A percentile compares a stretch with the other conserved stretches of the same genome.
Conservation (phyloP, 2,797 vertebrate species). For the Gymnocypris eckloni region DNA sequence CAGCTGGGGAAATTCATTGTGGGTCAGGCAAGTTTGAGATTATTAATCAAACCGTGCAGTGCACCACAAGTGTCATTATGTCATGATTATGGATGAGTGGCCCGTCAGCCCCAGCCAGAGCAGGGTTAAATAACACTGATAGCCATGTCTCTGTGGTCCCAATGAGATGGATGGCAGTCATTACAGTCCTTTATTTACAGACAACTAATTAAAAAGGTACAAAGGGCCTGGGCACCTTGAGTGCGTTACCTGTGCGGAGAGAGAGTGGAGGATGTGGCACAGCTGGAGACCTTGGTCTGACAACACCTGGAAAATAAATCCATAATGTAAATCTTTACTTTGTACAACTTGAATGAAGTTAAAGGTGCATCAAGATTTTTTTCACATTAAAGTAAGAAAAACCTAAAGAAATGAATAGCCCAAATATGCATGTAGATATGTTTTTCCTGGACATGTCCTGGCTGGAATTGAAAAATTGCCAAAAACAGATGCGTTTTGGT, state of each 20-base stretch:
- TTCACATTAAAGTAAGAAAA: background rate
- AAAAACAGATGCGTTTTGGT: background rate
- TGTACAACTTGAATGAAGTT: background rate
- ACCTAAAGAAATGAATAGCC: background rate
- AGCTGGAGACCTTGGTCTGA: conserved; percentile 91
- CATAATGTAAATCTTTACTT: background rate
- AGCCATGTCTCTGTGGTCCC: conserved; percentile 46
- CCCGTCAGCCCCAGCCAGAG: conserved; percentile 34
- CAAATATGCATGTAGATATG: background rate
- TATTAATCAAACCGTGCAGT: conserved; percentile 71
- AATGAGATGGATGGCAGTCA: conserved; percentile 71
- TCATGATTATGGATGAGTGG: conserved; percentile 66
- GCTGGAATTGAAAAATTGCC: background rate
- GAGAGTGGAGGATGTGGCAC: conserved; percentile 84
- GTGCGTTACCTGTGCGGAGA: conserved; percentile 88
- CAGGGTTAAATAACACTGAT: conserved; percentile 49
- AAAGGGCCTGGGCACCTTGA: conserved; percentile 43
- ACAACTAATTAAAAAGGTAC: conserved; percentile 73
- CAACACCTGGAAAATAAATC: conserved; percentile 81
- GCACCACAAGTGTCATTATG: conserved; percentile 57
- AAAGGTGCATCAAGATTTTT: background rate
- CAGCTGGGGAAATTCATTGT: conserved; percentile 46
- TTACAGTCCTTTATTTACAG: conserved; percentile 74
- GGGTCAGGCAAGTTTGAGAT: conserved; percentile 65
- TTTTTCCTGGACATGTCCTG: background rate